Evolutionary conservation across 2,888 invertebrate genomes (phyloP).

Genomic region (Lepeophtheirus nordmannii): DNA sequence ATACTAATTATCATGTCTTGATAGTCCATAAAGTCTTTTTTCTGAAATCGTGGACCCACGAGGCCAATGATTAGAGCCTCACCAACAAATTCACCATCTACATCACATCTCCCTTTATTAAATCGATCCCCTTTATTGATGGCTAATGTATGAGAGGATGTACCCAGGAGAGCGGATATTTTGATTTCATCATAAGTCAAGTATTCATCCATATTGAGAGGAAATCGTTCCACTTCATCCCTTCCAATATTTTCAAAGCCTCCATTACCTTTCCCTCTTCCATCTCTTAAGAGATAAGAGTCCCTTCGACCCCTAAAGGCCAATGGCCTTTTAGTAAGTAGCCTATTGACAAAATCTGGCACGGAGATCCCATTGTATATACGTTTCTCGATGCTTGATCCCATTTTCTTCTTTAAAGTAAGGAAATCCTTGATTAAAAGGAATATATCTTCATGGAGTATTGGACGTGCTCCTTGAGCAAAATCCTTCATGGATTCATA

Average conservation of each 20-base stretch:
- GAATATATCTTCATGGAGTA: neutral
- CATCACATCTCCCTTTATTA: no score
- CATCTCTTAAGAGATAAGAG: neutral
- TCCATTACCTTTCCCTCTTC: neutral
- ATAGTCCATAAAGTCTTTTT: no score
- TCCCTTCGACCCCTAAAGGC: neutral
- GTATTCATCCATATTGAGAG: neutral
- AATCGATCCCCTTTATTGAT: neutral
- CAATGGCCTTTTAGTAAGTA: constrained; percentile 1
- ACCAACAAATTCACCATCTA: no score
- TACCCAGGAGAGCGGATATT: neutral
- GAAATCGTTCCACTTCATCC: no score
- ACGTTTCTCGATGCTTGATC: neutral
- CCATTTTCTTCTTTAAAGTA: neutral
- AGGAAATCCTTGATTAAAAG: constrained; percentile 10
- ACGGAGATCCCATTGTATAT: neutral
- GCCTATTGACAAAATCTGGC: neutral
- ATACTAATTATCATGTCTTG: no score
- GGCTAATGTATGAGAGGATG: neutral
- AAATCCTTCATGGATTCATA: no score
- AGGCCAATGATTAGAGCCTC: no score
- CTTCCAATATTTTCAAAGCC: no score
- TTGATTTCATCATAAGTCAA: constrained; percentile 15
- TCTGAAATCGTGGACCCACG: no score
- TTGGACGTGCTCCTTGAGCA: neutral